Evolutionary conservation across 2,113 vertebrate species (phyloP).

Genomic region (Callocephalon fimbriatum): DNA sequence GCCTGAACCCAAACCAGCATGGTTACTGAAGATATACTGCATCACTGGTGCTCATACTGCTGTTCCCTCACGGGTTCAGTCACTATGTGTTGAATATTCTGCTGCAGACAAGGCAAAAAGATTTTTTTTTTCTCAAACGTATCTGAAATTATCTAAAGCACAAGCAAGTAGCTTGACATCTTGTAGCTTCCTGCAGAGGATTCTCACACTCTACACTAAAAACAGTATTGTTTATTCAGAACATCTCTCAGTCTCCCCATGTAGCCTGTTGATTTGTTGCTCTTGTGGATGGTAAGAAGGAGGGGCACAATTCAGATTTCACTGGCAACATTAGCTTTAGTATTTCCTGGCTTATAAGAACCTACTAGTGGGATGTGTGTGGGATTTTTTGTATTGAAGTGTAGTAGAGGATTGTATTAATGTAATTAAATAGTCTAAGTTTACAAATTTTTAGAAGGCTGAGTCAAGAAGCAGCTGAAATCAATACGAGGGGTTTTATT

Average conservation of each 20-base stretch:
- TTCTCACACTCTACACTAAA: constrained; percentile 24
- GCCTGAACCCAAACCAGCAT: constrained; percentile 64
- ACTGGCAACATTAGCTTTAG: neutral
- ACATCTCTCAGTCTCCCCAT: neutral
- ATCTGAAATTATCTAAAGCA: constrained; percentile 40
- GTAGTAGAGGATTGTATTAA: neutral
- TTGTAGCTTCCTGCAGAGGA: constrained; percentile 28
- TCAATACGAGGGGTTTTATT: neutral
- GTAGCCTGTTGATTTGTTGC: constrained; percentile 35
- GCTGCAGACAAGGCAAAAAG: constrained; percentile 7
- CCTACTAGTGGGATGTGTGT: neutral
- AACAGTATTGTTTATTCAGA: constrained; percentile 21
- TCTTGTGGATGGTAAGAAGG: neutral
- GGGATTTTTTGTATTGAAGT: neutral
- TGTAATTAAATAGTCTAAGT: neutral
- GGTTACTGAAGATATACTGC: constrained; percentile 38
- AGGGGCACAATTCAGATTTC: constrained; percentile 10
- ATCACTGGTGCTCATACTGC: constrained; percentile 29
- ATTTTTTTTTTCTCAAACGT: neutral
- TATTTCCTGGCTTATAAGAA: neutral
- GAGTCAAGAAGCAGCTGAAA: neutral
- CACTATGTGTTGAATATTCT: constrained; percentile 19
- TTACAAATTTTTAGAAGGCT: neutral
- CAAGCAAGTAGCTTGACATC: constrained; percentile 25
- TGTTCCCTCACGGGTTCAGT: neutral